Evolutionary conservation across 2,797 vertebrate genomes (phyloP), one percentile per base, ranked within the genome.

Genomic region (Thamnophis elegans): DNA sequence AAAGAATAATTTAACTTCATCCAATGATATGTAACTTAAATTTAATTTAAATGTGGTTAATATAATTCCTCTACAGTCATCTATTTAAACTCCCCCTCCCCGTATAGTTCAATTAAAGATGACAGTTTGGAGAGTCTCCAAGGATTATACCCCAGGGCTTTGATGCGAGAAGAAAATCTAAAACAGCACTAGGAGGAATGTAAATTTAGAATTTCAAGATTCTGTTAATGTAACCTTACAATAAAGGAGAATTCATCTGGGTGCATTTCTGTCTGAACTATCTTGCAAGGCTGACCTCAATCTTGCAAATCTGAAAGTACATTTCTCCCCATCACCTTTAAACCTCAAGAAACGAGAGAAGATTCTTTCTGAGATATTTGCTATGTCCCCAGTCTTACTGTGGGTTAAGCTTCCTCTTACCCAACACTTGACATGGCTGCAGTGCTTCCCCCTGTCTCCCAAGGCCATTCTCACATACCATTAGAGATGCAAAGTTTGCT

Each of bases 401-500:
- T 42, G 20, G 32, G 20, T 22, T 47, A 22, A 82, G 20, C 4
- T 47, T 20, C 36, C 36, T 25, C 73, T 82, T 82, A 82, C 10
- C 65, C 65, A 68, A 68, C n/a, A 8, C n/a, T 32, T 68, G n/a
- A 6, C 65, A 16, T 68, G 28, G 62, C 62, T 68, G 62, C 7
- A 3, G 7, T 16, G 20, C 68, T 42, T 36, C 7, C 32, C 68
- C 16, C 68, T 20, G 6, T 42, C 32, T 78, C 68, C 18, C 16
- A 78, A 78, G 32, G 68, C 10, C 32, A 10, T 78, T 78, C 16
- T 10, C 32, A 78, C 16, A 42, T 78, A 22, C 1, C 7, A 42
- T 78, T 85, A 96, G n/a, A 85, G 89, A 90, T 93, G 87, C 94
- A 93, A 94, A 65, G 82, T 93, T 93, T 91, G 87, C 28, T 87